Conservation (phyloP, 2,888 invertebrate genomes). For the Cerastoderma edule region DNA sequence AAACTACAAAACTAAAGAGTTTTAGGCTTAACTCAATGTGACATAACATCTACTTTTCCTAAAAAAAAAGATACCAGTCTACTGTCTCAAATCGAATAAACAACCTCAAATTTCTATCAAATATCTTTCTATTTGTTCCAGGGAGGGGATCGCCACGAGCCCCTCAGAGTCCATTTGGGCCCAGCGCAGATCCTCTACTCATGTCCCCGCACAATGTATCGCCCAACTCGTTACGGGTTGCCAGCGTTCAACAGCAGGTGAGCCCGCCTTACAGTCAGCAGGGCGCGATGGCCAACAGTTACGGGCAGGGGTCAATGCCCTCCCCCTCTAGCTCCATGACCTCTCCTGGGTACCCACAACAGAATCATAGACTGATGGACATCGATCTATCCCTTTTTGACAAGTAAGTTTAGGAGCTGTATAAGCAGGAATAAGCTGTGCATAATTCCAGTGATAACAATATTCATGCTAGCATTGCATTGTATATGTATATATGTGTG, state of each 20-base stretch:
- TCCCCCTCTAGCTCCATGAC: conserved; percentile 37
- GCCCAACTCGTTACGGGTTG: conserved; percentile 68
- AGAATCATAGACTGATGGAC: conserved; percentile 61
- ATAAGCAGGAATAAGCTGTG: no score
- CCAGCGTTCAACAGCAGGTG: conserved; percentile 60
- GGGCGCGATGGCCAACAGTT: conserved; percentile 22
- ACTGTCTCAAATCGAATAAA: no score
- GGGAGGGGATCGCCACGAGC: conserved; percentile 76
- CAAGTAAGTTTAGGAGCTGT: no score
- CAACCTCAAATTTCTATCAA: no score
- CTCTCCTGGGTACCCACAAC: conserved; percentile 51
- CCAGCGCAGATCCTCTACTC: conserved; percentile 76
- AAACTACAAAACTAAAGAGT: no score
- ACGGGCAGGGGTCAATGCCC: conserved; percentile 31
- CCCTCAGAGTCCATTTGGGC: conserved; percentile 75
- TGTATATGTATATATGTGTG: no score
- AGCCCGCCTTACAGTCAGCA: conserved; percentile 73
- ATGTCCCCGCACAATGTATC: conserved; percentile 78
- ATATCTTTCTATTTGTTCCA: conserved; percentile 43
- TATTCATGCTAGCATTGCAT: no score
- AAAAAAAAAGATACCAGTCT: no score
- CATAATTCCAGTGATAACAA: no score
- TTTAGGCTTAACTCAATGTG: no score
- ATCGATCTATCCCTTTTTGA: conserved; percentile 61
- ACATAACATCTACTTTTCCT: no score